These are phyloP conservation scores for Lithobates pipiens DNA, from an alignment of 2,797 vertebrate species.

Conservation along the genomic window DNA sequence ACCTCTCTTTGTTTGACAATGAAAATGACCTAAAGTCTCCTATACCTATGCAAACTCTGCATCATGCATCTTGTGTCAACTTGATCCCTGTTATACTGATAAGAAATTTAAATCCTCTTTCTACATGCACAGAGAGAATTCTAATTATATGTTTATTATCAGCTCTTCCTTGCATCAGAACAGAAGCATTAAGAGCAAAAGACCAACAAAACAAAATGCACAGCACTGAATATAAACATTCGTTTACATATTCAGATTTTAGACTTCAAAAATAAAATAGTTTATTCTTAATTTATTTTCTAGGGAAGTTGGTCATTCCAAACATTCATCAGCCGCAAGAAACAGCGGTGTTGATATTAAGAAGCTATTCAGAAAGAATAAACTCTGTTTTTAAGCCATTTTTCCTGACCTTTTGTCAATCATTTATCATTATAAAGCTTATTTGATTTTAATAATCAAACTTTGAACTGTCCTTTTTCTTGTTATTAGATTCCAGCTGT, in stretches of 20 bases:
- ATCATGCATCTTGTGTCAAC: background rate
- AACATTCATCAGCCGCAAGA: too few species aligned
- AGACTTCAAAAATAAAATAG: too few species aligned
- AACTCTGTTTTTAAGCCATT: too few species aligned
- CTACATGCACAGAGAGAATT: conserved; percentile 9
- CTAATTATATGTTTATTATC: background rate
- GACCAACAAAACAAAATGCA: background rate
- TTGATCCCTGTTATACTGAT: conserved; percentile 1
- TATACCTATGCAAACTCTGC: background rate
- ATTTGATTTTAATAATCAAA: too few species aligned
- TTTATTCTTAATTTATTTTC: too few species aligned
- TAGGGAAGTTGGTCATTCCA: too few species aligned
- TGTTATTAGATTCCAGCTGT: too few species aligned
- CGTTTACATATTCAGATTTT: background rate
- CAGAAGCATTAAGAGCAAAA: conserved; percentile 6
- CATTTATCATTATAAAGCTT: too few species aligned
- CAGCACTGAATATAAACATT: background rate
- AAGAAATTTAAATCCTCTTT: conserved; percentile 3
- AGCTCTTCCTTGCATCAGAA: background rate
- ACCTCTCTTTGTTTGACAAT: background rate
- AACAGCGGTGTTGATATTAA: too few species aligned
- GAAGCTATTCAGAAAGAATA: too few species aligned
- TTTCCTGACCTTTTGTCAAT: too few species aligned
- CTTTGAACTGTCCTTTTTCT: too few species aligned
- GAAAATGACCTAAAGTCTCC: background rate